A percentile compares a stretch with the other conserved stretches of the same genome.
Evolutionary conservation across 1,140 invertebrate genomes (phyloP).

Genomic region (Capitella teleta): DNA sequence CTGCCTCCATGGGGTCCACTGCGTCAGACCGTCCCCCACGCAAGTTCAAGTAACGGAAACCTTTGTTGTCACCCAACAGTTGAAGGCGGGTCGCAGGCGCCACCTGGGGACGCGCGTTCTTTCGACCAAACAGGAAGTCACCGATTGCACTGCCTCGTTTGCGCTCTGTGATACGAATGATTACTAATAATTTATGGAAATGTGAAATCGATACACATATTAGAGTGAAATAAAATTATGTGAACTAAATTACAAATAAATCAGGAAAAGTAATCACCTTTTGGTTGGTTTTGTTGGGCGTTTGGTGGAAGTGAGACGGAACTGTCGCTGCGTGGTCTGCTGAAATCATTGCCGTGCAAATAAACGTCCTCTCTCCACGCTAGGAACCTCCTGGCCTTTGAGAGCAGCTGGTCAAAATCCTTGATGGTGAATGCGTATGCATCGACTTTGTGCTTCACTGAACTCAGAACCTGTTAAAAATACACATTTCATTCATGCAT

Average conservation of each 20-base stretch:
- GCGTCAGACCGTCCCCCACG: not conserved
- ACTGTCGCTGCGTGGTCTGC: not conserved
- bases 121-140: constrained; percentile 24
- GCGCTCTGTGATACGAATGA: not conserved
- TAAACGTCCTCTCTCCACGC: constrained; percentile 34
- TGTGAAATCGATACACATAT: too few relatives aligned
- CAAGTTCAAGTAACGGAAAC: constrained; percentile 27
- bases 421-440: constrained; percentile 59
- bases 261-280: too few relatives aligned
- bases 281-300: too few relatives aligned
- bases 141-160: constrained; percentile 20
- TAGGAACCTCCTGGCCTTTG: constrained; percentile 57
- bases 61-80: constrained; percentile 9
- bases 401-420: constrained; percentile 52
- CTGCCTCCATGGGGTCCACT: constrained; percentile 20
- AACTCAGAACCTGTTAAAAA: constrained; percentile 66
- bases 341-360: not conserved
- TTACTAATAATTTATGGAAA: not conserved
- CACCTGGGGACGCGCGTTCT: not conserved
- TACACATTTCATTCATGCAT: too few relatives aligned
- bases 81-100: constrained; percentile 14
- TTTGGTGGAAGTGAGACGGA: not conserved
- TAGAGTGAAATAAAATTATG: not conserved
- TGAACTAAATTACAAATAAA: too few relatives aligned
- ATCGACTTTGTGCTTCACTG: constrained; percentile 77